Base-by-base conservation (phyloP, 1,140 invertebrate genomes). In the Solenopsis invicta region DNA sequence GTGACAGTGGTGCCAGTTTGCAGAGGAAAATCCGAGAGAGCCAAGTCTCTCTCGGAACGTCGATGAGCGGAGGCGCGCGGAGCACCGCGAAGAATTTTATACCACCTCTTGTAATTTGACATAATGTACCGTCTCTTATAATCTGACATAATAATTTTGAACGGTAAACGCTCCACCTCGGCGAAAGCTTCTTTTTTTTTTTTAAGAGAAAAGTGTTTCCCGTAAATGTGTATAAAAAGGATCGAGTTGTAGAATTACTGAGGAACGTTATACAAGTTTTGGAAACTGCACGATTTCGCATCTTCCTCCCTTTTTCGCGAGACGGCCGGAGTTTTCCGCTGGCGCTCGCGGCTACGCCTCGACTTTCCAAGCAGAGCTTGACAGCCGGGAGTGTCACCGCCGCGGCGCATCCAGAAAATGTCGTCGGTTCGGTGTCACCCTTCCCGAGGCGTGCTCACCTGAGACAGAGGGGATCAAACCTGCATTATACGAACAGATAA, bases 331-430 rank as follows among this genome's bases (percentile, higher is more conserved):
- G 24, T 61, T 82, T 74, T 74, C 67, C 80, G 24, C 41, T 48
- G n/a, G 29, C 52, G 24, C 78, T 87, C 81, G 86, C 71, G 66
- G 88, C 92, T n/a, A n/a, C n/a, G n/a, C n/a, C n/a, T n/a, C n/a
- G n/a, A n/a, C n/a, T n/a, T n/a, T 90, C 81, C 67, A 64, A 71
- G 52, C 69, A 67, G 82, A 87, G 72, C 77, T 72, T 77, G 69
- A 87, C 81, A 88, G 56, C 75, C 80, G 24, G 50, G 87, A 92
- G 91, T 91, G 89, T 91, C 85, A 86, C 72, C 76, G 86, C 66
- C 62, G 86, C 75, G 72, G 86, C 75, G 72, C 76, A 94, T 93
- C 87, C 89, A 92, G 91, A 94, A 94, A 94, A 94, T 94, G 93
- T 92, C 93, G 93, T 92, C 91, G 71, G 93, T 92, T 93, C 81